Evolutionary conservation across 2,888 invertebrate species (phyloP), one percentile per base, ranked within the genome.

Genomic region (Dastarcus helophoroides): DNA sequence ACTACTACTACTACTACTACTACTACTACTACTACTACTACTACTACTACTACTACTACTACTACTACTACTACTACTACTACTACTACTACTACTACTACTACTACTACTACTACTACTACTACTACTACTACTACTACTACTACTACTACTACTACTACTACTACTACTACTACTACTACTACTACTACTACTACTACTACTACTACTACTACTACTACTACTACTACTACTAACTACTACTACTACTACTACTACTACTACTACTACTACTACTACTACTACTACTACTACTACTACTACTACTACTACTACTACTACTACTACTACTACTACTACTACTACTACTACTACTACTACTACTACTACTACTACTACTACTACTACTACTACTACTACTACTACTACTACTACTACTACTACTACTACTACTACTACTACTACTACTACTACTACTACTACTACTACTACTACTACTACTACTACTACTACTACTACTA

Each of bases 1-100:
- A 17, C 19, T 17, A 17, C 19, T 17, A 17, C 19, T 17, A 17
- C 19, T 17, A 17, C 19, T 17, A 17, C 19, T 17, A 17, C 19
- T 17, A 17, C 19, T 17, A 17, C 19, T 17, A 17, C 19, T 17
- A 17, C 19, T 17, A 17, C 19, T 17, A 17, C 19, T 17, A 17
- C 19, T 17, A 17, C 19, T 17, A 17, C 19, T 17, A 17, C 19
- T 17, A 17, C 19, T 17, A 17, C 19, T 17, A 17, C 19, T 17
- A 17, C 19, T 17, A 17, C 19, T 17, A 17, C 19, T 17, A 17
- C 19, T 17, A 17, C 19, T 17, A 17, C 19, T 17, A 17, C 19
- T 17, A 17, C 19, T 17, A 17, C 19, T 17, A 17, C 19, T 17
- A 17, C 19, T 17, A 17, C 19, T 17, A 17, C 19, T 17, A 17